These are phyloP conservation scores for Rhynchonema sp. DNA, from an alignment of 2,888 invertebrate genomes.

Conservation along the genomic window DNA sequence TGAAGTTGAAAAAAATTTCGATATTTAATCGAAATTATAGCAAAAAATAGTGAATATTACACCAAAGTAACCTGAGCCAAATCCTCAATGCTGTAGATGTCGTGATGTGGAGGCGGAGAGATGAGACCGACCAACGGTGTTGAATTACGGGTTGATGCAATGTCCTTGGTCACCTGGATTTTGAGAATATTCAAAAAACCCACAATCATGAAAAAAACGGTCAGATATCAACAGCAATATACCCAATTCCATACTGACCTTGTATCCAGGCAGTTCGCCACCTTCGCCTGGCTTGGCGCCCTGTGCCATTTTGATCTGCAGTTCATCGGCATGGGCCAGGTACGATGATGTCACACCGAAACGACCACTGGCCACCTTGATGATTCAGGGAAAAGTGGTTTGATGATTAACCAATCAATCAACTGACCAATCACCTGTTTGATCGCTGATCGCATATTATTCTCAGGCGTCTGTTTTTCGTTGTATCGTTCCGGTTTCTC, in stretches of 20 bases:
- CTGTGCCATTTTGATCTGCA: conserved; percentile 99
- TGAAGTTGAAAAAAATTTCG: conserved; percentile 12
- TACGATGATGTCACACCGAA: conserved; percentile 96
- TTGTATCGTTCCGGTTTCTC: conserved; percentile 46
- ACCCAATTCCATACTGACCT: conserved; percentile 40
- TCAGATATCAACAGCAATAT: no score
- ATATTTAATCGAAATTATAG: conserved; percentile 43
- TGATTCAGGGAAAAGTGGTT: not conserved
- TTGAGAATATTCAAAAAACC: no score
- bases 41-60: conserved; percentile 33
- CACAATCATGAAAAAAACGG: no score
- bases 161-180: conserved; percentile 61
- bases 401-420: not conserved
- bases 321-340: conserved; percentile 84
- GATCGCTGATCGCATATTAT: conserved; percentile 74
- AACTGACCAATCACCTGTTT: conserved; percentile 47
- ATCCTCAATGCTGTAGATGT: conserved; percentile 98
- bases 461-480: conserved; percentile 50
- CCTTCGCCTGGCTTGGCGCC: conserved; percentile 96
- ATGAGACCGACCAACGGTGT: conserved; percentile 91
- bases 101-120: conserved; percentile 97
- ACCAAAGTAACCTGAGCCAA: conserved; percentile 51
- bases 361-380: conserved; percentile 72
- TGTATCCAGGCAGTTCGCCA: conserved; percentile 75
- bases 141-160: conserved; percentile 81